phyloP scores from a whole-genome alignment of 2,113 vertebrate species.

The Ophiodon elongatus region DNA sequence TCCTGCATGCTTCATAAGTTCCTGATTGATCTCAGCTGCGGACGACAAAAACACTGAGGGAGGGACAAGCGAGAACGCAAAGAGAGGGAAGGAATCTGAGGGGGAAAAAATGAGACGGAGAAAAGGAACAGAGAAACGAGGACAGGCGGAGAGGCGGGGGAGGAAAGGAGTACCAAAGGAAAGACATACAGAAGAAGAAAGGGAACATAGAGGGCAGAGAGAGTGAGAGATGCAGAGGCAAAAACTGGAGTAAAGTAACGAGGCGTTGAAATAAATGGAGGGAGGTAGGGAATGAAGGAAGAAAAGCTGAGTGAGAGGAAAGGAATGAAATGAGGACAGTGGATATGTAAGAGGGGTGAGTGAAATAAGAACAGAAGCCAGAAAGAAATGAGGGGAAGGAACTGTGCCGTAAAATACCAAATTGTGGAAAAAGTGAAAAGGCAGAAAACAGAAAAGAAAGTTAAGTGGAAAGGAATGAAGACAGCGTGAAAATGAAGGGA shows the following conservation, averaged over 20 bases:
- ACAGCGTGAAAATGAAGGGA: neutral
- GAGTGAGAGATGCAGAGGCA: neutral
- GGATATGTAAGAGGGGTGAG: neutral
- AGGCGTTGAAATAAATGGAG: neutral
- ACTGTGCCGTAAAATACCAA: neutral
- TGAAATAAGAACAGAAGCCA: neutral
- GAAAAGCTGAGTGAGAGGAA: neutral
- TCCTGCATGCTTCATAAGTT: constrained; percentile 40
- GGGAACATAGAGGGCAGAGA: neutral
- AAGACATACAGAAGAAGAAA: neutral
- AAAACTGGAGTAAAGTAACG: neutral
- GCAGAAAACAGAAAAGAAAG: neutral
- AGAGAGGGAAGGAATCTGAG: neutral
- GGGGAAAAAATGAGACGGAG: neutral
- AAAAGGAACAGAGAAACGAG: neutral
- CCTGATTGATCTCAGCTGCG: constrained; percentile 41
- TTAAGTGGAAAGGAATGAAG: neutral
- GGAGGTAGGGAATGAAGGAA: neutral
- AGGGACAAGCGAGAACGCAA: neutral
- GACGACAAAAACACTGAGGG: neutral
- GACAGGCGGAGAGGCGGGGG: neutral
- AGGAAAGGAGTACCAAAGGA: neutral
- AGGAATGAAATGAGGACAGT: neutral
- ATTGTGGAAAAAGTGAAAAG: neutral
- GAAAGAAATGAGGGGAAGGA: neutral